Conservation (phyloP, 2,888 invertebrate species). For the Eledone cirrhosa region DNA sequence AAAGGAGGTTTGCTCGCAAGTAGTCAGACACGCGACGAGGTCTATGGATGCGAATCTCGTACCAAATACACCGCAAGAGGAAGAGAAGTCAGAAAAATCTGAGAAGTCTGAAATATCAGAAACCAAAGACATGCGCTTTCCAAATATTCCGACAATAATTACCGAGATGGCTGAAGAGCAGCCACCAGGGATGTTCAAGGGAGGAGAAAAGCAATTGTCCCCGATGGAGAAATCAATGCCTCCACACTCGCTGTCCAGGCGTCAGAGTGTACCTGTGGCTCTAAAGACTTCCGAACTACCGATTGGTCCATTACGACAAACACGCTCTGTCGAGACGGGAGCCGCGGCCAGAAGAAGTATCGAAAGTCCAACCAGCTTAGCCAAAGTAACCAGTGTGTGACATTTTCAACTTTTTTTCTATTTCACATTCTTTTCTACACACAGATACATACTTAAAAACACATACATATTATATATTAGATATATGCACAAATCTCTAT, state of each 20-base stretch:
- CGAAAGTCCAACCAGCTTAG: slow-evolving; percentile 23
- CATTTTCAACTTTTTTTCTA: slow-evolving; percentile 19
- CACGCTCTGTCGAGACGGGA: slow-evolving; percentile 1
- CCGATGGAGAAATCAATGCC: slow-evolving; percentile 8
- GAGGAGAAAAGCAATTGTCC: slow-evolving; percentile 19
- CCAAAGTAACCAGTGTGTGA: slow-evolving; percentile 30
- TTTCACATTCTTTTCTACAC: background rate
- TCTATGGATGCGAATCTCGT: slow-evolving; percentile 33
- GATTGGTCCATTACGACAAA: slow-evolving; percentile 15
- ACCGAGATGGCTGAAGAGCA: slow-evolving; percentile 37
- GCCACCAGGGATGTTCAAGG: slow-evolving; percentile 12
- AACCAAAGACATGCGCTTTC: slow-evolving; percentile 46
- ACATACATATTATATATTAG: background rate
- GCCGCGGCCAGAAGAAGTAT: slow-evolving; percentile 7
- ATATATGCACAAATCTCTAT: no score
- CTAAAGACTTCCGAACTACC: slow-evolving; percentile 12
- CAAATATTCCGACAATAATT: slow-evolving; percentile 42
- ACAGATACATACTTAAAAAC: background rate
- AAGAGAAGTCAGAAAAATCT: background rate
- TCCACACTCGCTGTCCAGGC: slow-evolving; percentile 16
- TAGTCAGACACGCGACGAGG: slow-evolving; percentile 46
- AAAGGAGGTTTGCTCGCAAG: slow-evolving; percentile 42
- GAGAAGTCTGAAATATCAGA: slow-evolving; percentile 28
- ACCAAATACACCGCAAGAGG: slow-evolving; percentile 13
- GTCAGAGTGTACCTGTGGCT: slow-evolving; percentile 29